Evolutionary conservation across 2,888 invertebrate species (phyloP).

Genomic region (Eupithecia vulgata): DNA sequence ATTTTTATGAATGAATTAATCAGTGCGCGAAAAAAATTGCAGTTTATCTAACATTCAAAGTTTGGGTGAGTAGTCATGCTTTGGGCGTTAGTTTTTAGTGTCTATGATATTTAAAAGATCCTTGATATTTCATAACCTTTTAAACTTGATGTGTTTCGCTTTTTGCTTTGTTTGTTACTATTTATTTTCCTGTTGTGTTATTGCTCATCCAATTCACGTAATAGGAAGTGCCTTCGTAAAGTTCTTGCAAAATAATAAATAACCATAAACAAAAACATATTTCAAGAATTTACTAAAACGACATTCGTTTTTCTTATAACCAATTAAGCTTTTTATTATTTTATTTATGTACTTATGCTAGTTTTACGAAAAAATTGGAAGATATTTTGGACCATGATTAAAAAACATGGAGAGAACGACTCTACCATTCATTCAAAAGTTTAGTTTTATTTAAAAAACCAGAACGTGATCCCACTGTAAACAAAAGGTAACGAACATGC

Average conservation of each 20-base stretch:
- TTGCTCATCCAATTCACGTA: slow-evolving; percentile 1
- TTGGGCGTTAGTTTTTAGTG: slow-evolving; percentile 4
- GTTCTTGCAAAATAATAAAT: background rate
- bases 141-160: slow-evolving; percentile 6
- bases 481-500: slow-evolving; percentile 52
- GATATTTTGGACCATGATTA: background rate
- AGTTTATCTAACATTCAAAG: background rate
- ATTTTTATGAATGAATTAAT: background rate
- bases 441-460: slow-evolving; percentile 22
- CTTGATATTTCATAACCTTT: slow-evolving; percentile 17
- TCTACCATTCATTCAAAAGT: slow-evolving; percentile 1
- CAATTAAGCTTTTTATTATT: too few relatives aligned
- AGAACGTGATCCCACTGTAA: slow-evolving; percentile 57
- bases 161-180: slow-evolving; percentile 17
- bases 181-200: slow-evolving; percentile 2
- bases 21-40: background rate
- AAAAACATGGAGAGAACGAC: background rate
- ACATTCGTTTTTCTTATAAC: background rate
- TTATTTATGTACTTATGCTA: background rate
- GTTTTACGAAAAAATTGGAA: background rate
- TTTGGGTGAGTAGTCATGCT: background rate
- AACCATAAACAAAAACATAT: too few relatives aligned
- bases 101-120: slow-evolving; percentile 17
- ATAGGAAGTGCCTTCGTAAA: background rate
- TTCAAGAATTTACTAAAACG: background rate